Base-by-base conservation (phyloP, 2,113 vertebrate species). In the Phrynocephalus versicolor region DNA sequence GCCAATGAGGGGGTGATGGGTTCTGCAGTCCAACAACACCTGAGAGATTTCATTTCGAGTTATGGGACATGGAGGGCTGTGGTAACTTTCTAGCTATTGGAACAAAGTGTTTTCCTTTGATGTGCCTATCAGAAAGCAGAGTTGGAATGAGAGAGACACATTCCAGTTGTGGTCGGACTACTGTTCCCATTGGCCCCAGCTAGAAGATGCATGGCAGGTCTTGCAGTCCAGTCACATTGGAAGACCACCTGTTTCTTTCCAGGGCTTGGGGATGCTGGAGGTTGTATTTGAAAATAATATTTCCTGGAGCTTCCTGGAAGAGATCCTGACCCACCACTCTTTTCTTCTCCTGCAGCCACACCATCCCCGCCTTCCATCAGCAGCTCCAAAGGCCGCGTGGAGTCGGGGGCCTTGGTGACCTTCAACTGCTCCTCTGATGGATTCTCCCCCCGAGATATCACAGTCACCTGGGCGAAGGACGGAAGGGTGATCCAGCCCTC, bases 381-480 rank as follows among this genome's bases (percentile, higher is more conserved):
- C 0, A 72, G 88, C 23, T 91, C 92, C 3, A 0, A 0, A 0
- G 1, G 0, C 4, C 93, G 90, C 86, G 79, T 0, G 0, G 1
- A 0, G 0, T 60, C 82, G 0, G n/a, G 2, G 4, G 19, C 91
- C 0, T 16, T 2, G 0, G 89, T 84, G 88, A 18, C 0, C 78
- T 87, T 95, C 92, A 92, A 25, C 90, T 96, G 94, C 82, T 6
- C 55, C 0, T 64, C 92, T 0, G 23, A 69, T 0, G 89, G 89
- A 58, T 95, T 95, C 91, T 92, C 75, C 71, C 93, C 94, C 0
- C 1, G 6, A 9, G 0, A 64, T 1, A 92, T 95, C 75, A 0
- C 0, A 0, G 88, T 95, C 82, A 86, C 58, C 15, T 96, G 93
- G 94, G 21, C 88, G 75, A 95, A 90, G 90, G 12, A 89, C 1